phyloP scores from a whole-genome alignment of 2,888 invertebrate species.

The Drosophila trichaetosa region DNA sequence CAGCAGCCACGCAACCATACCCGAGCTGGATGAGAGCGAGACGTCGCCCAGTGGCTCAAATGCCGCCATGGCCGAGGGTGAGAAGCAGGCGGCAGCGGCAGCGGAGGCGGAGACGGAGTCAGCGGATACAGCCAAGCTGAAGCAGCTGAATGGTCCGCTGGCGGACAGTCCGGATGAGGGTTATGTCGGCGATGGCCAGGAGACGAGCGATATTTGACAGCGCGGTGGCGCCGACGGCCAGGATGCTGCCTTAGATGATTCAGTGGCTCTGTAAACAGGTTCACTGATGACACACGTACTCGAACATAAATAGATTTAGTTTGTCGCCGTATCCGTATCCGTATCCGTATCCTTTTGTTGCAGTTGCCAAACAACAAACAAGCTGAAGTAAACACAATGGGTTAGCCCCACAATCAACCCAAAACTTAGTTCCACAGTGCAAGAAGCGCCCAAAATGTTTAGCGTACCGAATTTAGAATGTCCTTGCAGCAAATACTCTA shows the following conservation, averaged over 20 bases:
- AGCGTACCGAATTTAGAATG: conserved; percentile 20
- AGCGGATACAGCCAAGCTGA: conserved; percentile 83
- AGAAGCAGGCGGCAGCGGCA: conserved; percentile 37
- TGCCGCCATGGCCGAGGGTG: conserved; percentile 38
- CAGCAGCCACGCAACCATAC: conserved; percentile 84
- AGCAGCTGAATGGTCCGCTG: conserved; percentile 85
- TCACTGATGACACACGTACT: conserved; percentile 17
- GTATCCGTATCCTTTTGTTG: conserved; percentile 31
- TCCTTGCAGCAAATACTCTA: conserved; percentile 13
- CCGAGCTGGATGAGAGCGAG: conserved; percentile 84
- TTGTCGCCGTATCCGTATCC: conserved; percentile 19
- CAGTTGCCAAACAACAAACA: conserved; percentile 23
- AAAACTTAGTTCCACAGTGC: conserved; percentile 1
- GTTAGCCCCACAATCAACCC: background rate
- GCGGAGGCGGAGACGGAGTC: conserved; percentile 46
- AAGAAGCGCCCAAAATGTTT: background rate
- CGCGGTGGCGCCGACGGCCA: conserved; percentile 58
- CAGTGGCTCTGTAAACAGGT: conserved; percentile 82
- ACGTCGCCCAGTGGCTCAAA: conserved; percentile 67
- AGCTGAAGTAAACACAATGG: conserved; percentile 17
- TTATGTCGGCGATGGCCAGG: conserved; percentile 91
- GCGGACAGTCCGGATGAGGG: conserved; percentile 95
- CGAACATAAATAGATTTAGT: conserved; percentile 31
- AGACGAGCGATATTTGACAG: conserved; percentile 90
- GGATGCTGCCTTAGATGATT: conserved; percentile 82